Base-by-base conservation (phyloP, 1,140 invertebrate species). In the Plectrocnemia conspersa region DNA sequence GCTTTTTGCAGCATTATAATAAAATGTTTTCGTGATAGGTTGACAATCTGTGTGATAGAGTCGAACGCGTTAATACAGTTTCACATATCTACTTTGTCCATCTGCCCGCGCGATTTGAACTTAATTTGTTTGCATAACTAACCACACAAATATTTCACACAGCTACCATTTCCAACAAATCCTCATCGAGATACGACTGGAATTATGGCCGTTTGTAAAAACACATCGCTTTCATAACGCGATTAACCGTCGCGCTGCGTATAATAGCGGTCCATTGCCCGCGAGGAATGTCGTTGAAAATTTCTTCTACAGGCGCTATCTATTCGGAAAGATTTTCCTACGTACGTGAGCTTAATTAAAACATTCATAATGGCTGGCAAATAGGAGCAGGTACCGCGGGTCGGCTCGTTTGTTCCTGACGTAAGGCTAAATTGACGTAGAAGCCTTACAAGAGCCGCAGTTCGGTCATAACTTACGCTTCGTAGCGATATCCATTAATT, bases 321-420 rank as follows among this genome's bases (percentile, higher is more conserved):
- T n/a, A n/a, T n/a, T n/a, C n/a, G n/a, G n/a, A n/a, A n/a, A n/a
- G n/a, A n/a, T n/a, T n/a, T n/a, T n/a, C n/a, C n/a, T n/a, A n/a
- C n/a, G n/a, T n/a, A n/a, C n/a, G n/a, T n/a, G n/a, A n/a, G 32
- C 32, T 41, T 58, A 53, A 58, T 58, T 52, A 58, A 54, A 33
- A 48, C 52, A 54, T 58, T 47, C 50, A 49, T 53, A 58, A 54
- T 22, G 33, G 52, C 47, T 23, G 35, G 50, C 52, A 55, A 59
- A 55, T 55, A 55, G 40, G 48, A 47, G 54, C 58, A 55, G 52
- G 52, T 58, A 46, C 48, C 42, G 35, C 21, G 42, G 42, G 42
- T 42, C 53, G 53, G 53, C 53, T 21, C 44, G 7, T 44, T 56
- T 41, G 24, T 32, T 11, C 16, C 5, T 45, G 18, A 22, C 21